Evolutionary conservation across 2,113 vertebrate genomes (phyloP).

Genomic region (Dasyurus viverrinus): DNA sequence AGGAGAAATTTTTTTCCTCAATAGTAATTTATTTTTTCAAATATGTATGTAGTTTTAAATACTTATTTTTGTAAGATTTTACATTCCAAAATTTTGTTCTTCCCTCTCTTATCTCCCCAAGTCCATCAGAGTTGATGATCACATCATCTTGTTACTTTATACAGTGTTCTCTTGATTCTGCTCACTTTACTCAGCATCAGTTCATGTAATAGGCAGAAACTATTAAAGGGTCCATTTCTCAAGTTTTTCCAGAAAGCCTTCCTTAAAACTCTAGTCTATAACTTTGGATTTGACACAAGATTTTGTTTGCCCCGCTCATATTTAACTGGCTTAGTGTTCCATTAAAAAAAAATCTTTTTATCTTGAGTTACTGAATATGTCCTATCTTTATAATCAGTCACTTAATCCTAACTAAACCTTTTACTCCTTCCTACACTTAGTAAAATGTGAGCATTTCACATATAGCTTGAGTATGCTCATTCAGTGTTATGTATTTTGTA

Average conservation of each 20-base stretch:
- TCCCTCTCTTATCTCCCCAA: too few species aligned
- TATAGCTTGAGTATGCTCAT: background rate
- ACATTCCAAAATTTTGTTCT: too few species aligned
- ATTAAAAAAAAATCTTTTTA: background rate
- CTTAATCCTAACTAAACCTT: background rate
- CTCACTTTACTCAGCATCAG: too few species aligned
- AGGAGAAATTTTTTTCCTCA: too few species aligned
- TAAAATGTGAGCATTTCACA: background rate
- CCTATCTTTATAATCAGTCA: background rate
- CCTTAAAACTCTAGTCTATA: background rate
- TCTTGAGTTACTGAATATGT: background rate
- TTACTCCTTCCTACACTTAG: background rate
- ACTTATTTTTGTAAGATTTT: too few species aligned
- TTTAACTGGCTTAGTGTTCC: background rate
- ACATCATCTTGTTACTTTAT: too few species aligned
- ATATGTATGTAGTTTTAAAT: too few species aligned
- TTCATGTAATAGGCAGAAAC: too few species aligned
- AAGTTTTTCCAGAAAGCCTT: background rate
- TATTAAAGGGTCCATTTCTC: too few species aligned
- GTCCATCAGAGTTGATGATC: too few species aligned
- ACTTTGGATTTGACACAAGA: background rate
- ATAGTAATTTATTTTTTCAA: too few species aligned
- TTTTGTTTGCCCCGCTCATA: background rate
- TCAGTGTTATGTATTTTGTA: background rate
- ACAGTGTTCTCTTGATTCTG: too few species aligned